A percentile compares a stretch with the other conserved stretches of the same genome.
phyloP scores from a whole-genome alignment of 2,797 vertebrate genomes.

The Cynopterus sphinx region DNA sequence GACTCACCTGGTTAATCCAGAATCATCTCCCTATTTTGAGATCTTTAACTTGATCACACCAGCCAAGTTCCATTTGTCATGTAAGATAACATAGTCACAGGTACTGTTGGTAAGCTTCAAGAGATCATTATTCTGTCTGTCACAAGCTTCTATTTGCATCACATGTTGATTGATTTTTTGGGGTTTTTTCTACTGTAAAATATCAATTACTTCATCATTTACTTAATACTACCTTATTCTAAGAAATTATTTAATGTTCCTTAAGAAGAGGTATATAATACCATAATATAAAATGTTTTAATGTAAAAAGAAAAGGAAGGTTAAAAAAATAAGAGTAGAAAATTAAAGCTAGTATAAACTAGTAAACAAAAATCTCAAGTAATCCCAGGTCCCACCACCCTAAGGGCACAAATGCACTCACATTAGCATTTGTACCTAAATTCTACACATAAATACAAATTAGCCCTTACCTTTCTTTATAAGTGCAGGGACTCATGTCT shows the following conservation, averaged over 20 bases:
- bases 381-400: background rate
- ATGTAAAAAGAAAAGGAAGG: background rate
- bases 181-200: background rate
- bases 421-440: background rate
- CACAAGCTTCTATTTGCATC: background rate
- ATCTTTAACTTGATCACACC: background rate
- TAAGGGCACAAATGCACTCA: background rate
- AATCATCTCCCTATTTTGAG: background rate
- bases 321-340: background rate
- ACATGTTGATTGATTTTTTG: background rate
- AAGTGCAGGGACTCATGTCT: background rate
- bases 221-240: background rate
- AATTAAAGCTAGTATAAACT: background rate
- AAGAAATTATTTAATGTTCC: background rate
- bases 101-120: no score
- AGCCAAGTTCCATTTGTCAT: background rate
- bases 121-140: background rate
- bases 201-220: background rate
- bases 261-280: background rate
- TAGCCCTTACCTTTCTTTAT: fast-evolving
- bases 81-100: background rate
- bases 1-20: background rate
- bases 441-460: background rate
- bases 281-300: background rate
- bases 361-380: background rate